These are phyloP conservation scores for Tetraneura akinire DNA, from an alignment of 1,140 invertebrate species.

Conservation along the genomic window DNA sequence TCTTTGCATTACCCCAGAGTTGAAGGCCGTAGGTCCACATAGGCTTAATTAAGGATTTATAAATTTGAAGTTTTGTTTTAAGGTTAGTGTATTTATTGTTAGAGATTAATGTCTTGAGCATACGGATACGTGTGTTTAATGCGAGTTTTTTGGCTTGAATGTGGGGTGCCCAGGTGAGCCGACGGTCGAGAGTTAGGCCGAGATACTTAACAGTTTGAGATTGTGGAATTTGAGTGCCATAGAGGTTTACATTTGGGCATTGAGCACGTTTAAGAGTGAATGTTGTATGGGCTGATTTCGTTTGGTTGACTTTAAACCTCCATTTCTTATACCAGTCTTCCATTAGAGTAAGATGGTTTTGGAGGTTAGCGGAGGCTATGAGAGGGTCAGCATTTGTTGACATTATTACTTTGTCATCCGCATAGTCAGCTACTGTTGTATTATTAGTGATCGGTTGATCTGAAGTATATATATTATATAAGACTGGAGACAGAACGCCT, in stretches of 20 bases:
- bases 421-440: no score
- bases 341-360: no score
- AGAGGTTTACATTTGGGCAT: neutral
- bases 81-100: conserved; percentile 52
- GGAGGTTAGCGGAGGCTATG: no score
- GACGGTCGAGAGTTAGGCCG: conserved; percentile 39
- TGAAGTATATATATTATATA: no score
- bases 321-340: conserved; percentile 55
- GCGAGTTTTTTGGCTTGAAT: conserved; percentile 1
- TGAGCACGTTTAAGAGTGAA: conserved; percentile 29
- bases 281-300: conserved; percentile 52
- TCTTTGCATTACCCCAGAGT: no score
- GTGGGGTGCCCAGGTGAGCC: conserved; percentile 31
- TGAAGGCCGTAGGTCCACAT: no score
- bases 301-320: conserved; percentile 55
- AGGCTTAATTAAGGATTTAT: conserved; percentile 57
- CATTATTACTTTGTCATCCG: no score
- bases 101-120: conserved; percentile 55
- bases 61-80: conserved; percentile 57
- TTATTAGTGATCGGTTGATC: no score
- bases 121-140: neutral
- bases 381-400: no score
- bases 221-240: neutral
- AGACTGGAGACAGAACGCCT: no score
- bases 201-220: neutral